Base-by-base conservation (phyloP, 2,797 vertebrate genomes). In the Gastrophryne carolinensis region DNA sequence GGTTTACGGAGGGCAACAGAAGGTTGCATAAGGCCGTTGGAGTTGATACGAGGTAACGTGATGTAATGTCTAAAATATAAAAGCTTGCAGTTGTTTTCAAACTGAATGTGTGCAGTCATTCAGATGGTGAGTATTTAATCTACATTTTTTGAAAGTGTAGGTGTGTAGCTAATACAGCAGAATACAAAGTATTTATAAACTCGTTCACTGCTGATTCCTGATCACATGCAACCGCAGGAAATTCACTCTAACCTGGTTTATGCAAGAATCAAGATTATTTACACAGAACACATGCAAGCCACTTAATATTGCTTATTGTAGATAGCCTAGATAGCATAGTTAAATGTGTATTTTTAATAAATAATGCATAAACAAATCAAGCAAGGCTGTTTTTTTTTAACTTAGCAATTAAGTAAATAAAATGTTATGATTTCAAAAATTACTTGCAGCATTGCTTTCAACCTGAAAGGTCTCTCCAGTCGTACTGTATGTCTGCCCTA, bases 1-100 rank as follows among this genome's bases (percentile, higher is more conserved):
- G 6, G 34, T 29, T 64, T 39, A 34, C 71, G 24, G 15, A 63
- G 49, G 29, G 71, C 49, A 54, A 11, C 11, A 37, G 32, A 23
- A 26, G 61, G 62, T 58, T 66, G 52, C 19, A 66, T 66, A 49
- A 74, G 62, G 52, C 50, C 61, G 58, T 23, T 3, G 21, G 21
- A 74, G 62, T 35, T 74, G 35, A 66, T 41, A 41, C 52, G 49
- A 65, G 50, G 72, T 74, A 74, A 74, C 53, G 66, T 74, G 72
- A 58, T 65, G 62, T 56, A 66, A 74, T 66, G 53, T 74, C 62
- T 74, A 74, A 73, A 74, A 66, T 30, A 74, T 47, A 58, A 74
- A 66, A 66, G 62, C 62, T 74, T 49, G 52, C 53, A 74, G 47
- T 74, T 54, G 52, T 74, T 74, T 66, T 49, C 35, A 58, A 32